These are phyloP conservation scores for Columba livia DNA, from an alignment of 2,113 vertebrate species.

Conservation along the genomic window DNA sequence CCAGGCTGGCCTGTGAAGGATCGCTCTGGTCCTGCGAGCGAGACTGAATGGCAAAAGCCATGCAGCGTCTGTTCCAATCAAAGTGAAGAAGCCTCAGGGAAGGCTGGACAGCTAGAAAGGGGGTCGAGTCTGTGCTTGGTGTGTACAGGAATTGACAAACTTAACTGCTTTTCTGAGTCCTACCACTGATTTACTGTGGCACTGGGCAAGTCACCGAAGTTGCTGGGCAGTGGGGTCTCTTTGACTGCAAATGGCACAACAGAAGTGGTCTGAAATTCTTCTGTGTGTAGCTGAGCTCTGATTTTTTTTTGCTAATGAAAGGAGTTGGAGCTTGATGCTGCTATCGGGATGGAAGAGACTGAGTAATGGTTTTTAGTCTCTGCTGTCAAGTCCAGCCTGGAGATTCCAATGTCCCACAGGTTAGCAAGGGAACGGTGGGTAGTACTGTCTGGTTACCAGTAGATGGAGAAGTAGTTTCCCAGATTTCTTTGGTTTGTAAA, in stretches of 20 bases:
- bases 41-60: neutral
- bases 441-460: neutral
- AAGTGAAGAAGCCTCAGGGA: neutral
- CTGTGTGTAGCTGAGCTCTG: neutral
- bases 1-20: neutral
- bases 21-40: neutral
- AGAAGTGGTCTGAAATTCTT: neutral
- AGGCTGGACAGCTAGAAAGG: neutral
- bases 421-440: neutral
- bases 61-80: neutral
- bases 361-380: neutral
- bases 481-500: neutral
- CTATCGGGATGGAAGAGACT: neutral
- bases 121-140: neutral
- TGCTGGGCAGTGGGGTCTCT: neutral
- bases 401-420: neutral
- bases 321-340: neutral
- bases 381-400: neutral
- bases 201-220: neutral
- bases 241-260: neutral
- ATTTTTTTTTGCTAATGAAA: neutral
- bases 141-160: neutral
- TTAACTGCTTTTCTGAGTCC: neutral
- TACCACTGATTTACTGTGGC: neutral
- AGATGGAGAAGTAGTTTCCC: conserved; percentile 20